A percentile compares a stretch with the other conserved stretches of the same genome.
phyloP scores from a whole-genome alignment of 2,113 vertebrate genomes.

The Lonchura striata region DNA sequence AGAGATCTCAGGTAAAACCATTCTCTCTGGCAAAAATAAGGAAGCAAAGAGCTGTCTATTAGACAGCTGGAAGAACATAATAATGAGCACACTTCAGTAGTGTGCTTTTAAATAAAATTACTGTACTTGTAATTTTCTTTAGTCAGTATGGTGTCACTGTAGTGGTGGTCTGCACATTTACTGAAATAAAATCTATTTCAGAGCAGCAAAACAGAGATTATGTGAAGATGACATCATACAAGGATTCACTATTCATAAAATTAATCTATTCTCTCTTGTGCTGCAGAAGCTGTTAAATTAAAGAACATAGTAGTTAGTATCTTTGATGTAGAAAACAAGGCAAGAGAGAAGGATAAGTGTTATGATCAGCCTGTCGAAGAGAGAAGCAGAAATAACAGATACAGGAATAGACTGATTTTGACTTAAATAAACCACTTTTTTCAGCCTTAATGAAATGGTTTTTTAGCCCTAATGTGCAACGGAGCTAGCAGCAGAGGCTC shows the following conservation, averaged over 20 bases:
- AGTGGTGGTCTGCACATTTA: not conserved
- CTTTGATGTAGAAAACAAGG: constrained; percentile 49
- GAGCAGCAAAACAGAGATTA: constrained; percentile 1
- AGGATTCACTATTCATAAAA: constrained; percentile 42
- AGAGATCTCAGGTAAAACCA: not conserved
- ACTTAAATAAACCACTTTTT: constrained; percentile 7
- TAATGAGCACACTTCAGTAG: not conserved
- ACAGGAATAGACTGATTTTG: constrained; percentile 29
- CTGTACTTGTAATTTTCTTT: not conserved
- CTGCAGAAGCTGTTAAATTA: constrained; percentile 64
- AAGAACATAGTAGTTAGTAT: constrained; percentile 31
- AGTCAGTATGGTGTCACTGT: not conserved
- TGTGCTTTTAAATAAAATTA: not conserved
- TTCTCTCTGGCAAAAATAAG: not conserved
- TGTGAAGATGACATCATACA: constrained; percentile 8
- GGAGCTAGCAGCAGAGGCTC: constrained; percentile 20
- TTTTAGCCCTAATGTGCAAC: constrained; percentile 35
- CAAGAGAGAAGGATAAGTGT: not conserved
- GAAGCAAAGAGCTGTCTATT: not conserved
- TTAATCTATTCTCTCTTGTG: constrained; percentile 40
- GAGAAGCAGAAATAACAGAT: not conserved
- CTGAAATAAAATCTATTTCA: constrained; percentile 13
- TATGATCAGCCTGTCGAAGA: not conserved
- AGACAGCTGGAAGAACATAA: not conserved
- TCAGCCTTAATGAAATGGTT: constrained; percentile 48